phyloP scores from a whole-genome alignment of 2,797 vertebrate genomes.

The Chloroceryle inda region DNA sequence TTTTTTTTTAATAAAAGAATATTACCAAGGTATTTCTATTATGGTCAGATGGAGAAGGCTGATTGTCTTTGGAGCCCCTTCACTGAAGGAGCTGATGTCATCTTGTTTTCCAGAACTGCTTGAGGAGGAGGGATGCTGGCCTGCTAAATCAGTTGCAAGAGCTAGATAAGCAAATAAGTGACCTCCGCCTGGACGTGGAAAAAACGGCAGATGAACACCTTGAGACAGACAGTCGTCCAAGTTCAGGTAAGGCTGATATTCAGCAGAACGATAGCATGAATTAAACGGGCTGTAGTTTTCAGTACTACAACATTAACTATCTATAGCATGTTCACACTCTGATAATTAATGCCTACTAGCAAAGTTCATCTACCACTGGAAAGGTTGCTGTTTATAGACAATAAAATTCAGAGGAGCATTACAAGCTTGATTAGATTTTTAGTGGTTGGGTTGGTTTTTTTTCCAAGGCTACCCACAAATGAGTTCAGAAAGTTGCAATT shows the following conservation, averaged over 20 bases:
- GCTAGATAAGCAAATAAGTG: constrained; percentile 93
- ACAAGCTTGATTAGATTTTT: constrained; percentile 7
- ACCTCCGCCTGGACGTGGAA: constrained; percentile 90
- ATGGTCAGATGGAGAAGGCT: not conserved
- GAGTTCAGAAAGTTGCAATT: not conserved
- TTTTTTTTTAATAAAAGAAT: not conserved
- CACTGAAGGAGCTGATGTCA: not conserved
- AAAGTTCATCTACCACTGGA: not conserved
- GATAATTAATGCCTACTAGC: not conserved
- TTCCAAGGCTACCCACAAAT: not conserved
- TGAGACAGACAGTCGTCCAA: constrained; percentile 93
- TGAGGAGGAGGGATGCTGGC: constrained; percentile 90
- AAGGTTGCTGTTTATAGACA: not conserved
- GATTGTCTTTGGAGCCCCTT: not conserved
- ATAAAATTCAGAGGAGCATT: not conserved
- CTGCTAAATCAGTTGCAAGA: constrained; percentile 92
- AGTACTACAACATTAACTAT: not conserved
- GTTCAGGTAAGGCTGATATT: constrained; percentile 86
- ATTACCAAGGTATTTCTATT: not conserved
- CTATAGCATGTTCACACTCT: not conserved
- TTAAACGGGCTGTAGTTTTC: not conserved
- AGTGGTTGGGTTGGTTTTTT: not conserved
- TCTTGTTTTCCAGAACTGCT: constrained; percentile 86
- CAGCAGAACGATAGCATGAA: not conserved
- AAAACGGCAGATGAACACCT: constrained; percentile 86